phyloP scores from a whole-genome alignment of 2,888 invertebrate species.

The Metellina segmentata region DNA sequence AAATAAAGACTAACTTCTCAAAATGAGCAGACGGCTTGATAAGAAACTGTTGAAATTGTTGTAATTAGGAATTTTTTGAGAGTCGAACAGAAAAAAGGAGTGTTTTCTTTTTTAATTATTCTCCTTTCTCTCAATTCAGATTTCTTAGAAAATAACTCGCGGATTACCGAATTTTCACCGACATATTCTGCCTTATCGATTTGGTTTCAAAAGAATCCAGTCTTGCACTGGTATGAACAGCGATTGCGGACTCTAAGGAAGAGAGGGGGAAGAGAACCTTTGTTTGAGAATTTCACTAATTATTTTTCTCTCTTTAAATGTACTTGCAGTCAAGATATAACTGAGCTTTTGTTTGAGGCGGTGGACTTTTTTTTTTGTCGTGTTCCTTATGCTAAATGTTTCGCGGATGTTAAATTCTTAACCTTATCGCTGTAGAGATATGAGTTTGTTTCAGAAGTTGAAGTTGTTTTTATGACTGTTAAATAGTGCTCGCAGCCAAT shows the following conservation, averaged over 20 bases:
- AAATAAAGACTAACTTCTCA: conserved; percentile 44
- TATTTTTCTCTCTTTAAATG: conserved; percentile 72
- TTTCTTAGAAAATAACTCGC: conserved; percentile 74
- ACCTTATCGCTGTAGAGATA: conserved; percentile 57
- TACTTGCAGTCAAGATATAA: conserved; percentile 69
- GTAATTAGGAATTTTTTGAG: conserved; percentile 72
- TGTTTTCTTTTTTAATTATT: conserved; percentile 71
- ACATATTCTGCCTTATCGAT: conserved; percentile 73
- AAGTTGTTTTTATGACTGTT: conserved; percentile 70
- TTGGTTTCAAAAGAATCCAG: conserved; percentile 27
- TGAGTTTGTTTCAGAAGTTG: conserved; percentile 49
- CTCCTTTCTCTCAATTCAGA: conserved; percentile 73
- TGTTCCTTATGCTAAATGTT: conserved; percentile 51
- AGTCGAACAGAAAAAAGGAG: conserved; percentile 13
- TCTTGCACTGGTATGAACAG: conserved; percentile 22
- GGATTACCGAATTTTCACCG: conserved; percentile 73
- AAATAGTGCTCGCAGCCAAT: conserved; percentile 63
- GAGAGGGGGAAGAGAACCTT: conserved; percentile 32
- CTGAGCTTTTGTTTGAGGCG: conserved; percentile 64
- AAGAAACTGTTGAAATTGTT: conserved; percentile 75
- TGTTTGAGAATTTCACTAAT: conserved; percentile 75
- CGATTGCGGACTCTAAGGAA: conserved; percentile 6
- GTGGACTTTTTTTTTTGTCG: conserved; percentile 37
- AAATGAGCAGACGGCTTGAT: conserved; percentile 70
- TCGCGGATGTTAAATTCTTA: conserved; percentile 71